A percentile compares a stretch with the other conserved stretches of the same genome.
These are phyloP conservation scores for Tipula unca DNA, from an alignment of 2,888 invertebrate species.

Conservation along the genomic window DNA sequence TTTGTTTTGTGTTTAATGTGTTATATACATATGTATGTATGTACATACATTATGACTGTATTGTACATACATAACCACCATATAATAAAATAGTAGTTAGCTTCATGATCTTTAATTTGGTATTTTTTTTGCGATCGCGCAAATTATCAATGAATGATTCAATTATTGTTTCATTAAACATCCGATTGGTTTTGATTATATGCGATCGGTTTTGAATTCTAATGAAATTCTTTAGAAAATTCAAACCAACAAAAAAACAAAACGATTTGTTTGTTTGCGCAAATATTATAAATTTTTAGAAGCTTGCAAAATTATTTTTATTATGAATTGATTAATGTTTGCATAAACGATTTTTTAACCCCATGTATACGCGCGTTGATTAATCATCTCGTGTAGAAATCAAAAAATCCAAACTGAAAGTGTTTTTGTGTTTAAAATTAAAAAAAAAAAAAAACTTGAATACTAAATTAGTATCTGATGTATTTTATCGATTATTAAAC, in stretches of 20 bases:
- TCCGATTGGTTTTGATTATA: background rate
- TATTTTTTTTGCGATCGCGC: background rate
- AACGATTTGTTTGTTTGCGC: background rate
- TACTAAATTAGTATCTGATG: constrained; percentile 1
- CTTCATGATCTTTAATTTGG: background rate
- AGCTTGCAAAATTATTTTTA: background rate
- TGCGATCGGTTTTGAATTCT: background rate
- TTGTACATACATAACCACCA: background rate
- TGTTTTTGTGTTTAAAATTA: background rate
- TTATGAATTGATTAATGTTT: background rate
- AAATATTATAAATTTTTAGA: background rate
- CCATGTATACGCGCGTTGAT: background rate
- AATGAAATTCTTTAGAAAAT: background rate
- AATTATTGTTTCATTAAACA: constrained; percentile 1
- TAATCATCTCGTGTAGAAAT: background rate
- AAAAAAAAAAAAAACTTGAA: background rate
- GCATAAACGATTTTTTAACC: background rate
- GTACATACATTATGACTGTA: background rate
- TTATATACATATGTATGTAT: background rate
- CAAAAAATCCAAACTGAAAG: background rate
- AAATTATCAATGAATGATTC: background rate
- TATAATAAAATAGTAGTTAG: background rate
- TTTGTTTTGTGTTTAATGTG: background rate
- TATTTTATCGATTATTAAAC: background rate
- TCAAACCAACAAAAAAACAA: background rate